A percentile compares a stretch with the other conserved stretches of the same genome.
These are phyloP conservation scores for Pithys albifrons DNA, from an alignment of 2,113 vertebrate genomes.

Conservation along the genomic window DNA sequence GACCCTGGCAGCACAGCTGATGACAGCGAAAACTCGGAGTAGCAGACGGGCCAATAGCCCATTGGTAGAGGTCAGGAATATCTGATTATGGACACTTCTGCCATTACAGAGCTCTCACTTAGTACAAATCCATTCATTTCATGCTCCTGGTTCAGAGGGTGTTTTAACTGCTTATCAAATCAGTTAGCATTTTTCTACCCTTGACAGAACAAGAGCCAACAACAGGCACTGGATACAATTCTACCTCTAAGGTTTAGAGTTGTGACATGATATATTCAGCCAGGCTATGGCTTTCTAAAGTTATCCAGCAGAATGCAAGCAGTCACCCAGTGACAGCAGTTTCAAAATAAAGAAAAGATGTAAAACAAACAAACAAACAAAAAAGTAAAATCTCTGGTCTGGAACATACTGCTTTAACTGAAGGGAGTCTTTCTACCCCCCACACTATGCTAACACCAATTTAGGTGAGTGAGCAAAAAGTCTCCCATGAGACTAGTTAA, in stretches of 20 bases:
- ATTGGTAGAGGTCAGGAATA: neutral
- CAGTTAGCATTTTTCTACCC: neutral
- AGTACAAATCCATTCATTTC: neutral
- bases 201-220: constrained; percentile 6
- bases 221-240: constrained; percentile 4
- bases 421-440: neutral
- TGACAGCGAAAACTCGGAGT: neutral
- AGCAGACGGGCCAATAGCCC: constrained; percentile 9
- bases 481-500: neutral
- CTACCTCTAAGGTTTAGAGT: neutral
- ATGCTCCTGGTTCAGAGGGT: neutral
- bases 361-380: neutral
- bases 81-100: neutral
- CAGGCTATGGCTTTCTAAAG: neutral
- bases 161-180: constrained; percentile 8
- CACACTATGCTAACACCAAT: neutral
- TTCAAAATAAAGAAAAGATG: constrained; percentile 11
- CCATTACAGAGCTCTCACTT: neutral
- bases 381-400: neutral
- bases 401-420: constrained; percentile 22
- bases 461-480: constrained; percentile 13
- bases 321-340: constrained; percentile 29
- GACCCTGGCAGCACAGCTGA: constrained; percentile 38
- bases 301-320: neutral
- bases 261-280: constrained; percentile 9